phyloP scores from a whole-genome alignment of 2,113 vertebrate species.

The Ginglymostoma cirratum region DNA sequence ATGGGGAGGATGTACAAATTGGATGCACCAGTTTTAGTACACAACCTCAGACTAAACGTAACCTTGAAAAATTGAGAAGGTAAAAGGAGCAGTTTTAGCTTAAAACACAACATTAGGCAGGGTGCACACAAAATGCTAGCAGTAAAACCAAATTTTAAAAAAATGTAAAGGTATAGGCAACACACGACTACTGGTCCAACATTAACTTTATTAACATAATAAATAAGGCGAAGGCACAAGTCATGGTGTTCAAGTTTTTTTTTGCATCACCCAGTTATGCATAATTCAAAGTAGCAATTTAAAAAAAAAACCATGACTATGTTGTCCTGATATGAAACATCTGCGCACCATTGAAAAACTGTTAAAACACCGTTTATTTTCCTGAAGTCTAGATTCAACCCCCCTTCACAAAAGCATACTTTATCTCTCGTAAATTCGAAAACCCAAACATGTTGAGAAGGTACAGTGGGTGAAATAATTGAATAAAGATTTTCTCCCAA shows the following conservation, averaged over 20 bases:
- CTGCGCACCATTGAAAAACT: background rate
- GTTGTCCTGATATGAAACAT: background rate
- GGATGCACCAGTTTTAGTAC: too few relatives aligned
- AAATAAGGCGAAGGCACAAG: constrained; percentile 35
- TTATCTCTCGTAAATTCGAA: background rate
- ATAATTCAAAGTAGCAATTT: background rate
- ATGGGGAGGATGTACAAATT: too few relatives aligned
- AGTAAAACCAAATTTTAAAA: background rate
- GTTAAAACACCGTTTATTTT: background rate
- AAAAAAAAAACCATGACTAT: background rate
- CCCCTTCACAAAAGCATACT: background rate
- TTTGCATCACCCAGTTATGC: background rate
- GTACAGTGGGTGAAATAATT: background rate
- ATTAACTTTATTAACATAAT: constrained; percentile 33
- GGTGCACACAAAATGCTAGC: background rate
- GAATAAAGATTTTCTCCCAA: background rate
- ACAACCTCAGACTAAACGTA: too few relatives aligned
- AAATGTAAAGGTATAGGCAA: background rate
- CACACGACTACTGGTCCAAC: background rate
- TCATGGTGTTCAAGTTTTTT: constrained; percentile 20
- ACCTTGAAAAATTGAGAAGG: background rate
- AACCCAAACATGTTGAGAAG: background rate
- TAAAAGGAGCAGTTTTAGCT: background rate
- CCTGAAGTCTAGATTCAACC: background rate
- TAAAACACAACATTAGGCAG: too few relatives aligned